Base-by-base conservation (phyloP, 2,888 invertebrate species). In the Pseudococcus viburni region DNA sequence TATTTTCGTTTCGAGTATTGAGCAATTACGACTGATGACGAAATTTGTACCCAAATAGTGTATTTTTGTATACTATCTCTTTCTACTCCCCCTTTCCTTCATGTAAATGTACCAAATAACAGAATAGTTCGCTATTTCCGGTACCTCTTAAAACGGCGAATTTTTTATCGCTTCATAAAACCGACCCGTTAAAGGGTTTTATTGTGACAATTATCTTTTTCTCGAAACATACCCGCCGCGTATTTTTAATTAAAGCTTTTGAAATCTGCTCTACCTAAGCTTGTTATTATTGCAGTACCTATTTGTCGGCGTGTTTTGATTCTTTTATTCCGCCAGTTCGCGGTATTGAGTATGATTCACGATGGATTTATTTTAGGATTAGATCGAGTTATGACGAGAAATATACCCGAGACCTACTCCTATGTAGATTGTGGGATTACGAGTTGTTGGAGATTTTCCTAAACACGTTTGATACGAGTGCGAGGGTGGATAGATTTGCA, bases 401-500 rank as follows among this genome's bases (percentile, higher is more conserved):
- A 51, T 51, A 51, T 51, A 51, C 48, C 48, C 3, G 15, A 59
- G 59, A 59, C n/a, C 48, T 51, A 19, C 55, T 55, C 12, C 1
- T 51, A 17, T 12, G 51, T 7, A 51, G 59, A 59, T 59, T 7
- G 59, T 59, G 59, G n/a, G n/a, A 59, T 59, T 59, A 59, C 26
- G 26, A 33, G 26, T 33, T 33, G 59, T 59, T 59, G 59, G n/a
- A 59, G 59, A 59, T 59, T 59, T n/a, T 59, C 59, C 17, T 59
- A 59, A 59, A 15, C 59, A 6, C 5, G 59, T 59, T 59, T 17
- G 59, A 8, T 59, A 51, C 17, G 11, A 59, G 15, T 59, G 59
- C 59, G 59, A 59, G 59, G 59, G 59, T 59, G 59, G 59, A 11
- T 59, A n/a, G n/a, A 59, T 59, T 59, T 59, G 59, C 59, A 59